Evolutionary conservation across 2,113 vertebrate genomes (phyloP).

Genomic region (Anolis sagrei): DNA sequence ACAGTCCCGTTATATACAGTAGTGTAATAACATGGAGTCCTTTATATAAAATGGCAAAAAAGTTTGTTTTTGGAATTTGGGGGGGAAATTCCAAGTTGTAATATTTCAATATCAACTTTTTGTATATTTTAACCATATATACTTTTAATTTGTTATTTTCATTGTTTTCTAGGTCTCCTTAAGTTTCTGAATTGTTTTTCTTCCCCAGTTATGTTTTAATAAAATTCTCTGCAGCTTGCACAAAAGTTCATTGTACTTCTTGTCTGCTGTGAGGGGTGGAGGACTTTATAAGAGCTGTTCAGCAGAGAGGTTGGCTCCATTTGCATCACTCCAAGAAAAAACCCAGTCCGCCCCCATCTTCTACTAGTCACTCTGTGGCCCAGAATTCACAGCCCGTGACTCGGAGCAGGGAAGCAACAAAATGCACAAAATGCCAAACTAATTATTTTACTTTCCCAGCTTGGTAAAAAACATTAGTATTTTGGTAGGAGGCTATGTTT

Average conservation of each 20-base stretch:
- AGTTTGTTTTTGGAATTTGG: no score
- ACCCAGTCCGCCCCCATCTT: background rate
- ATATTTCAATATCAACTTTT: no score
- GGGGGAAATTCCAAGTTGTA: no score
- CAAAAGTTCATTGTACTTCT: background rate
- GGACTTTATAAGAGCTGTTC: fast-evolving
- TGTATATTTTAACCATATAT: no score
- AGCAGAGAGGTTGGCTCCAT: background rate
- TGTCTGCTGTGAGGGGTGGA: background rate
- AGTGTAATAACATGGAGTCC: no score
- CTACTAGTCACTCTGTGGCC: conserved; percentile 1
- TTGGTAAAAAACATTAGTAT: conserved; percentile 5
- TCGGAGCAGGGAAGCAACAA: fast-evolving
- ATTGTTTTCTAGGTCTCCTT: no score
- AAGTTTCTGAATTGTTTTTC: background rate
- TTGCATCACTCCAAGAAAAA: conserved; percentile 60
- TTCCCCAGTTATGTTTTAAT: background rate
- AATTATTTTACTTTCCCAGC: conserved; percentile 44
- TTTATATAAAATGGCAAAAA: no score
- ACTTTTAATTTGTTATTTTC: no score
- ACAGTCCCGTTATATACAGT: no score
- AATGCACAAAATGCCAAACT: conserved; percentile 31
- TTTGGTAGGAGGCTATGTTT: conserved; percentile 66
- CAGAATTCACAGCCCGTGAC: background rate
- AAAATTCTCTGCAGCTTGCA: background rate